These are phyloP conservation scores for Barbus barbus DNA, from an alignment of 2,113 vertebrate genomes.

Conservation along the genomic window DNA sequence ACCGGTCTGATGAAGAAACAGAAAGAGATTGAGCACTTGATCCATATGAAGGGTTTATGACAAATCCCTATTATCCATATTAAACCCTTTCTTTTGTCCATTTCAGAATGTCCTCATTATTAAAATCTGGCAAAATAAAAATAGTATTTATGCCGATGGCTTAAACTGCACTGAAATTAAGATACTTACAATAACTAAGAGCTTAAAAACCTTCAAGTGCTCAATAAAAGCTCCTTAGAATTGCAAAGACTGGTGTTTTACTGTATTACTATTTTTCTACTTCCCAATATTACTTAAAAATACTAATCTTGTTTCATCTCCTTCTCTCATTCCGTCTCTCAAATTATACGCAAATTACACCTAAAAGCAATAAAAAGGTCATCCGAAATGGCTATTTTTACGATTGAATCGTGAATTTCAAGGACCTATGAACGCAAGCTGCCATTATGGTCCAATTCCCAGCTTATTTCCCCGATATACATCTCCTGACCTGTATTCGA, in stretches of 20 bases:
- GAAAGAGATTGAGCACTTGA: conserved; percentile 73
- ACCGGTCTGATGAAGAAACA: conserved; percentile 62
- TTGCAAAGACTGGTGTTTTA: conserved; percentile 42
- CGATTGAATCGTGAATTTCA: conserved; percentile 83
- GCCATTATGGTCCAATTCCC: conserved; percentile 86
- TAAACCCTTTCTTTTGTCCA: conserved; percentile 75
- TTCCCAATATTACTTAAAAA: conserved; percentile 21
- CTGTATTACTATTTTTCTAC: conserved; percentile 58
- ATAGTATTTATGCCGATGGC: conserved; percentile 74
- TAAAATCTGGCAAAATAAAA: conserved; percentile 65
- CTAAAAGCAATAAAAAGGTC: conserved; percentile 64
- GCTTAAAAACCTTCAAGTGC: conserved; percentile 65
- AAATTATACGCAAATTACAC: conserved; percentile 63
- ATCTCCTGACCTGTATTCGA: conserved; percentile 94
- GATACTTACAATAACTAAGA: conserved; percentile 56
- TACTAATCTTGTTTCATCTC: conserved; percentile 52
- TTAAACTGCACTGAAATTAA: conserved; percentile 74
- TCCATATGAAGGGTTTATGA: conserved; percentile 72
- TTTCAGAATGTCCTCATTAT: conserved; percentile 73
- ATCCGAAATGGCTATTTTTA: conserved; percentile 75
- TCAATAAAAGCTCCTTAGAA: conserved; percentile 65
- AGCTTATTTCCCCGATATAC: conserved; percentile 91
- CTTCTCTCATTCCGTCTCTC: neutral
- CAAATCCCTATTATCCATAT: conserved; percentile 72
- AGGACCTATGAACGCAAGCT: conserved; percentile 83